Evolutionary conservation across 2,888 invertebrate species (phyloP).

Genomic region (Suillia variegata): DNA sequence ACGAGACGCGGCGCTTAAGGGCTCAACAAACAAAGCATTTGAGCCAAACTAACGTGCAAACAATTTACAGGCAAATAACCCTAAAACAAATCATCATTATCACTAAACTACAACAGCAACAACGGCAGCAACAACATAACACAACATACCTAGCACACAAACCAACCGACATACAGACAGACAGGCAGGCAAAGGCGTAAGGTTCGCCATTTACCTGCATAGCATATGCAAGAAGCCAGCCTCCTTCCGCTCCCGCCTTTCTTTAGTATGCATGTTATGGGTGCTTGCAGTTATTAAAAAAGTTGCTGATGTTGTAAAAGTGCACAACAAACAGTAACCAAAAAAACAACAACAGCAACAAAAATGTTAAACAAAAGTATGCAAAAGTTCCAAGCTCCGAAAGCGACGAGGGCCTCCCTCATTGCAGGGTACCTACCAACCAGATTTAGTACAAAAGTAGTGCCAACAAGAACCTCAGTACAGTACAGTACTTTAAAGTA

Average conservation of each 20-base stretch:
- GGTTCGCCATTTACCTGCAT: no score
- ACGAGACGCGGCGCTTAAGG: constrained; percentile 39
- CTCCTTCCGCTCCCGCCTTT: no score
- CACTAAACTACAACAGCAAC: background rate
- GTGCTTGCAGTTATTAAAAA: constrained; percentile 20
- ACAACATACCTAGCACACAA: background rate
- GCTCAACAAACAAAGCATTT: constrained; percentile 47
- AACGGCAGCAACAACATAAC: background rate
- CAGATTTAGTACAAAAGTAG: background rate
- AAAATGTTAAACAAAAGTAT: constrained; percentile 5
- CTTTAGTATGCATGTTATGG: no score
- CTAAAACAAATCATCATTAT: constrained; percentile 24
- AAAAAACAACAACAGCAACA: no score
- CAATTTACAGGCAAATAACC: constrained; percentile 24
- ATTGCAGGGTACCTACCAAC: no score
- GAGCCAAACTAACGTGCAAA: constrained; percentile 18
- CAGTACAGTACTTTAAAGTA: no score
- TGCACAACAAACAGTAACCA: constrained; percentile 14
- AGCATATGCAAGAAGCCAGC: no score
- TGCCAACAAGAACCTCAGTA: background rate
- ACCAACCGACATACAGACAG: no score
- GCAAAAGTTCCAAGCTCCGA: background rate
- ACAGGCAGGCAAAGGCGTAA: no score
- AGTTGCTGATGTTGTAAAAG: constrained; percentile 21
- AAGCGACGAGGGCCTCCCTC: background rate